Evolutionary conservation across 2,888 invertebrate genomes (phyloP).

Genomic region (Megastigmus dorsalis): DNA sequence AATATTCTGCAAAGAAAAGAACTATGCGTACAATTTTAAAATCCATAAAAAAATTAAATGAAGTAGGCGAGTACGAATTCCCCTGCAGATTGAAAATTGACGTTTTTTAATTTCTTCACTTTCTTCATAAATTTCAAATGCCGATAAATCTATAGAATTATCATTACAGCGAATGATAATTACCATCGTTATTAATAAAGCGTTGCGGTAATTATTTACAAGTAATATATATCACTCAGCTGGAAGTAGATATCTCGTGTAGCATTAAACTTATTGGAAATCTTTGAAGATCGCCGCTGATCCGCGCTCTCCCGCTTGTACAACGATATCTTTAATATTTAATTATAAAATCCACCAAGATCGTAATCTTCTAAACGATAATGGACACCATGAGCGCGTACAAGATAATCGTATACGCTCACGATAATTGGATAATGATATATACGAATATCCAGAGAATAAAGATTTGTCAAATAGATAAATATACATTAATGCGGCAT

Average conservation of each 20-base stretch:
- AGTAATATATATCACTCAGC: slow-evolving; percentile 12
- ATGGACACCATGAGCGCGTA: slow-evolving; percentile 53
- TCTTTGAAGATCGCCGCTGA: slow-evolving; percentile 53
- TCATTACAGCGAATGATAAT: slow-evolving; percentile 1
- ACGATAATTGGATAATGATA: slow-evolving; percentile 49
- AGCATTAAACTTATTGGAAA: slow-evolving; percentile 36
- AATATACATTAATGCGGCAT: slow-evolving; percentile 17
- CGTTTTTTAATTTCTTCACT: not conserved
- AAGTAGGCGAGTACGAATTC: too few species aligned
- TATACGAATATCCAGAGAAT: slow-evolving; percentile 25
- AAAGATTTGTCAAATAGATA: slow-evolving; percentile 30
- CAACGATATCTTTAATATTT: slow-evolving; percentile 61
- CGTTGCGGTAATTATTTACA: slow-evolving; percentile 25
- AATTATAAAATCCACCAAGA: slow-evolving; percentile 59
- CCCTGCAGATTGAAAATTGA: not conserved
- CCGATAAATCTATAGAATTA: slow-evolving; percentile 11
- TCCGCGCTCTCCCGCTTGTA: slow-evolving; percentile 33
- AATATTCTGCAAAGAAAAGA: too few species aligned
- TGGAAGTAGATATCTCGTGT: slow-evolving; percentile 12
- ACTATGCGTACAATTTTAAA: too few species aligned
- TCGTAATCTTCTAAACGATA: slow-evolving; percentile 59
- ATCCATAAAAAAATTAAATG: too few species aligned
- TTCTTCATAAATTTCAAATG: not conserved
- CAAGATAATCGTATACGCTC: slow-evolving; percentile 31
- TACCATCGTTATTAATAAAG: slow-evolving; percentile 7